Evolutionary conservation across 2,797 vertebrate genomes (phyloP).

Genomic region (Otolemur crassicaudatus): DNA sequence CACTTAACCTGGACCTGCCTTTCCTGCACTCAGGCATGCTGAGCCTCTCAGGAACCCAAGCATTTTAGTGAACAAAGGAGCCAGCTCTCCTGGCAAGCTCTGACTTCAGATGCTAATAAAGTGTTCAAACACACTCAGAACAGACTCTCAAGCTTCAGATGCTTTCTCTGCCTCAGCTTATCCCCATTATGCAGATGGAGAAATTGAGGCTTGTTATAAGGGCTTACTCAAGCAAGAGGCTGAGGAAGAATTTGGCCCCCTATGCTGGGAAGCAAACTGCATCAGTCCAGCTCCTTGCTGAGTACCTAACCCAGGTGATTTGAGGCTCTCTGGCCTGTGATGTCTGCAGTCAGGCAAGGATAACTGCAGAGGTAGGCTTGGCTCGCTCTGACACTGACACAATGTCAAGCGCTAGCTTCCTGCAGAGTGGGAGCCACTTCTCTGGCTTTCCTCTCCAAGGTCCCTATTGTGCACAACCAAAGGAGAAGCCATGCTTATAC

Average conservation of each 20-base stretch:
- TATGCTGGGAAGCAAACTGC: background rate
- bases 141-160: background rate
- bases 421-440: background rate
- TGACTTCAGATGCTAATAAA: background rate
- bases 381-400: background rate
- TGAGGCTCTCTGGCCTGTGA: background rate
- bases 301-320: background rate
- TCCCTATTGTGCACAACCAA: background rate
- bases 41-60: background rate
- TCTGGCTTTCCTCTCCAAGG: background rate
- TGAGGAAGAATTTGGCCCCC: background rate
- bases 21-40: background rate
- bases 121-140: background rate
- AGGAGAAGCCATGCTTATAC: background rate
- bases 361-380: background rate
- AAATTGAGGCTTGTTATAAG: background rate
- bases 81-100: background rate
- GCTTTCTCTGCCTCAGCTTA: background rate
- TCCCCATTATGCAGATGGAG: background rate
- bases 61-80: background rate
- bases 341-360: background rate
- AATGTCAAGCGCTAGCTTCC: background rate
- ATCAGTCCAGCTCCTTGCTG: background rate
- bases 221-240: background rate
- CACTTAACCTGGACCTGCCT: background rate